Evolutionary conservation across 2,888 invertebrate species (phyloP), one percentile per base, ranked within the genome.

Genomic region (Slavum lentiscoides): DNA sequence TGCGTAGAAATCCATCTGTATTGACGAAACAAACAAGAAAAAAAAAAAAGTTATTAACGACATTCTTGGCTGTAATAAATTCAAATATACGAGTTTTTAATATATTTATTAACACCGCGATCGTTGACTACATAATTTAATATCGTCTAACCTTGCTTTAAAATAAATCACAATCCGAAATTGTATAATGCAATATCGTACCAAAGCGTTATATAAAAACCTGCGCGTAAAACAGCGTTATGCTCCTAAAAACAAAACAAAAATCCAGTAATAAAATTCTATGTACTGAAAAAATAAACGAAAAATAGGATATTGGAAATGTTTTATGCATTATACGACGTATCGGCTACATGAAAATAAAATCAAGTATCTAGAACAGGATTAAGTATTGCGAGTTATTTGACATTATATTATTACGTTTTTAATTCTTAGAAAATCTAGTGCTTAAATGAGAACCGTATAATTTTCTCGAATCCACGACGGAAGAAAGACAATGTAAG

Each of bases 341-440:
- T 30, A 30, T 53, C 6, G 30, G 30, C 30, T 19, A 30, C 30
- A 19, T 70, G 39, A 15, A 58, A 58, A 70, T 9, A 37, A 21
- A 70, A 39, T 70, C n/a, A 21, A 37, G 39, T 70, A 21, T 30
- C 30, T 70, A 39, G 39, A 70, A 15, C 39, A 58, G 13, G 53
- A 8, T 64, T 37, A 37, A 39, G n/a, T 30, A 39, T 15, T 8
- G 15, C 15, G 19, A 53, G 19, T 68, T 23, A 68, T 68, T 68
- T 7, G 23, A 30, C 30, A 30, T 30, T 30, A 30, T 30, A 30
- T 30, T 30, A 30, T 30, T 30, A 30, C 17, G 68, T 70, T 19
- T 23, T 70, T 70, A 30, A n/a, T n/a, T 13, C 37, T 70, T 68
- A 53, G 53, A 68, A 68, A 68, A 68, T 30, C 68, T 58, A 37